phyloP scores from a whole-genome alignment of 1,140 invertebrate genomes.

The Drosophila lacertosa region DNA sequence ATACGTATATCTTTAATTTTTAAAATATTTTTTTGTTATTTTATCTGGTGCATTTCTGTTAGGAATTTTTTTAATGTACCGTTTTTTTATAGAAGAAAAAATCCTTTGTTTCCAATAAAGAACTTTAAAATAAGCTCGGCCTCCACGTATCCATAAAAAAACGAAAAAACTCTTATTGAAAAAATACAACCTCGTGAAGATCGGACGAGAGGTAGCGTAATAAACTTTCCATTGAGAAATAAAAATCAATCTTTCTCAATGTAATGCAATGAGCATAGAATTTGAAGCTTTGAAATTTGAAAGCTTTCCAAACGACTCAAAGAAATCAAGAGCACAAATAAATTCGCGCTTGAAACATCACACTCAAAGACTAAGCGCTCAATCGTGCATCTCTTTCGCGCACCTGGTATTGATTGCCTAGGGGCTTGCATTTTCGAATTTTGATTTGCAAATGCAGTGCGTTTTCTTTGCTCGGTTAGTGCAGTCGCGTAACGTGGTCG shows the following conservation, averaged over 20 bases:
- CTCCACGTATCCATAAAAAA: no score
- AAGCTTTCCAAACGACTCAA: not conserved
- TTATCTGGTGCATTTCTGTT: no score
- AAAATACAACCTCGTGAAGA: no score
- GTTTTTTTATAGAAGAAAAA: no score
- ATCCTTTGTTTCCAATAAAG: no score
- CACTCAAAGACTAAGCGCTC: not conserved
- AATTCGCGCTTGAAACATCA: not conserved
- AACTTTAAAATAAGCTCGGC: no score
- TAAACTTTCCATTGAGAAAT: no score
- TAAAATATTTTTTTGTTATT: no score
- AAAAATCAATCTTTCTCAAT: no score
- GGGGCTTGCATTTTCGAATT: constrained; percentile 22
- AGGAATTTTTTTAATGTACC: no score
- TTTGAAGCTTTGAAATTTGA: constrained; percentile 1
- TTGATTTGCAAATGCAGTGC: constrained; percentile 41
- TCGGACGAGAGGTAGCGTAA: no score
- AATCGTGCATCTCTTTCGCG: constrained; percentile 2
- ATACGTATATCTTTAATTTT: no score
- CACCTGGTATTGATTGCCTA: not conserved
- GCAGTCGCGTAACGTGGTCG: constrained; percentile 22
- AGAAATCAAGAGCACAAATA: not conserved
- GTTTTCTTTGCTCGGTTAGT: constrained; percentile 38
- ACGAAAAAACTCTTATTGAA: not conserved
- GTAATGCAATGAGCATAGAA: not conserved